phyloP scores from a whole-genome alignment of 1,140 invertebrate species.

The Antheraea mylitta region DNA sequence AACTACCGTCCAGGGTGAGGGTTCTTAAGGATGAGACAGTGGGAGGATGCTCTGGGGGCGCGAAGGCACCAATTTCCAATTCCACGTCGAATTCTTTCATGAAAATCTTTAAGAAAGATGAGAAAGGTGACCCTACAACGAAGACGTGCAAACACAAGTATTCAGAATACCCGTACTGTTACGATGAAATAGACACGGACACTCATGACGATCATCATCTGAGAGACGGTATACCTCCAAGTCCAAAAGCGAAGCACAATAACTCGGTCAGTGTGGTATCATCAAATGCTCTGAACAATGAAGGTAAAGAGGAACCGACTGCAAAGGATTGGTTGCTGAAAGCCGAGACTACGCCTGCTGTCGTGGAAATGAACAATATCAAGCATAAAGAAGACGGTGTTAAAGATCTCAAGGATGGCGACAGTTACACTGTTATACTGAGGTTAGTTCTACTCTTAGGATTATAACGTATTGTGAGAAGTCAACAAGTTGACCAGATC shows the following conservation, averaged over 20 bases:
- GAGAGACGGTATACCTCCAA: conserved; percentile 61
- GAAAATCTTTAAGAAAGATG: conserved; percentile 69
- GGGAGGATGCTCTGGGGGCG: conserved; percentile 79
- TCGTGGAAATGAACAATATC: conserved; percentile 71
- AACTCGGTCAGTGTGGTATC: conserved; percentile 72
- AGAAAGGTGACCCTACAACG: conserved; percentile 75
- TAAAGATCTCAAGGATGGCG: conserved; percentile 78
- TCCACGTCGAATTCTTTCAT: conserved; percentile 60
- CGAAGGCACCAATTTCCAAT: conserved; percentile 56
- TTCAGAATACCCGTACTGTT: conserved; percentile 91
- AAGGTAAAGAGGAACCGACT: conserved; percentile 65
- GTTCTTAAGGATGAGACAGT: conserved; percentile 82
- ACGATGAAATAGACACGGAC: conserved; percentile 87
- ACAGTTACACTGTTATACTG: conserved; percentile 84
- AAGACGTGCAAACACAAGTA: conserved; percentile 92
- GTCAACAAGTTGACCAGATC: too few relatives aligned
- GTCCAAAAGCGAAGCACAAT: conserved; percentile 63
- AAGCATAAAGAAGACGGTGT: conserved; percentile 65
- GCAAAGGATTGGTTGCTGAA: conserved; percentile 72
- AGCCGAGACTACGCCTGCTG: conserved; percentile 49
- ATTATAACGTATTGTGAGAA: too few relatives aligned
- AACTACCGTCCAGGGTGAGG: conserved; percentile 81
- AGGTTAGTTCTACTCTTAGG: conserved; percentile 46
- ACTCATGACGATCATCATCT: conserved; percentile 81
- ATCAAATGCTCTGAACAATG: conserved; percentile 60